Base-by-base conservation (phyloP, 2,888 invertebrate genomes). In the Lasioglossum calceatum region DNA sequence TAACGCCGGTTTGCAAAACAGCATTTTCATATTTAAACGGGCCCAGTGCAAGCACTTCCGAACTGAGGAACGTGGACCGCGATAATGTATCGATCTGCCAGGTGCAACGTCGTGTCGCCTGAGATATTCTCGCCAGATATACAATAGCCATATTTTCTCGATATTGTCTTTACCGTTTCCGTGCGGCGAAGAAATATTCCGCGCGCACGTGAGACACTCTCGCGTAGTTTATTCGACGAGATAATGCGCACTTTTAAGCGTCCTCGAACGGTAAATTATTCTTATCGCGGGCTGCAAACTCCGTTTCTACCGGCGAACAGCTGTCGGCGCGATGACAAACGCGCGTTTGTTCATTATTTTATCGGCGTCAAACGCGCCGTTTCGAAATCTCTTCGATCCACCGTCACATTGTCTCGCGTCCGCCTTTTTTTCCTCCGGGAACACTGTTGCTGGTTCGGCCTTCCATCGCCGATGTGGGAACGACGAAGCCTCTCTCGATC, bases 271-370 rank as follows among this genome's bases (percentile, higher is more conserved):
- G 79, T 87, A 86, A 79, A 75, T 82, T 82, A 79, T 86, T 82
- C 87, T 87, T 86, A 87, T 87, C 87, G 82, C 72, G 54, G 47
- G 42, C 64, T 50, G 67, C 73, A 54, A 42, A 50, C 71, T 67
- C 67, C 50, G 78, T 78, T 58, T 50, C 78, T 61, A 32, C 64
- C 58, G 27, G 58, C 75, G 83, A 76, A 87, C 83, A 85, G 39
- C 70, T 80, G 83, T 79, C 87, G 75, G 44, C 81, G 70, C 73
- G 86, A 81, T 86, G 90, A 90, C 88, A 89, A 90, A 84, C 89
- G 82, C 77, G 74, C 89, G 81, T 90, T 90, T 88, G 87, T 90
- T 82, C 90, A 82, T 88, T 87, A 88, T 87, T 89, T 90, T 80
- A 84, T 88, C 90, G 88, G 84, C 84, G 86, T 88, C 80, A 82